Percentiles rank a stretch among this genome's conserved stretches.
Conservation (phyloP, 1,140 invertebrate species). For the Proctacanthus coquilletti region DNA sequence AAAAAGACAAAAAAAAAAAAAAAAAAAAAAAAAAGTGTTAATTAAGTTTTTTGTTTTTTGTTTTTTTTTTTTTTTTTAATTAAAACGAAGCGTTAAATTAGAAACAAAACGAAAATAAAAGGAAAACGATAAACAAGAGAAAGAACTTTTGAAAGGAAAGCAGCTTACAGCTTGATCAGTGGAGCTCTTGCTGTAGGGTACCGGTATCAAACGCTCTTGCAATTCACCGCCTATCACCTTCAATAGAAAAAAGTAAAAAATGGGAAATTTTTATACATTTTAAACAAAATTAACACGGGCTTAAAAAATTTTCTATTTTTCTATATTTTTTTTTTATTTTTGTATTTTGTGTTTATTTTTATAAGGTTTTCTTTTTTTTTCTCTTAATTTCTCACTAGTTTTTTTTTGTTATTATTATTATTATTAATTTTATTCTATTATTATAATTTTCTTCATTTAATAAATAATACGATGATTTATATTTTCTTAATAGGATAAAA, state of each 20-base stretch:
- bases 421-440: no score
- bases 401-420: no score
- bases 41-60: slow-evolving; percentile 2
- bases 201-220: slow-evolving; percentile 97
- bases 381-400: no score
- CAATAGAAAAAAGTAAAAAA: slow-evolving; percentile 27
- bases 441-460: no score
- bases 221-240: slow-evolving; percentile 99
- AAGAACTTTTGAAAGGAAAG: slow-evolving; percentile 26
- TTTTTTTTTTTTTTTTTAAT: neutral
- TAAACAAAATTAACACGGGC: neutral
- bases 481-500: no score
- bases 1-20: no score
- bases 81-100: slow-evolving; percentile 10
- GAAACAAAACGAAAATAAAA: slow-evolving; percentile 26
- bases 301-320: neutral
- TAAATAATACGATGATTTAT: no score
- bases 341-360: no score
- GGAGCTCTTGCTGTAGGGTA: slow-evolving; percentile 98
- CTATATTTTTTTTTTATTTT: neutral
- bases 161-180: slow-evolving; percentile 97
- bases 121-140: slow-evolving; percentile 24
- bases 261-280: neutral
- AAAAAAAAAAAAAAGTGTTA: no score
- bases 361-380: neutral